A percentile compares a stretch with the other conserved stretches of the same genome.
Evolutionary conservation across 2,113 vertebrate species (phyloP).

Genomic region (Bolborhynchus lineola): DNA sequence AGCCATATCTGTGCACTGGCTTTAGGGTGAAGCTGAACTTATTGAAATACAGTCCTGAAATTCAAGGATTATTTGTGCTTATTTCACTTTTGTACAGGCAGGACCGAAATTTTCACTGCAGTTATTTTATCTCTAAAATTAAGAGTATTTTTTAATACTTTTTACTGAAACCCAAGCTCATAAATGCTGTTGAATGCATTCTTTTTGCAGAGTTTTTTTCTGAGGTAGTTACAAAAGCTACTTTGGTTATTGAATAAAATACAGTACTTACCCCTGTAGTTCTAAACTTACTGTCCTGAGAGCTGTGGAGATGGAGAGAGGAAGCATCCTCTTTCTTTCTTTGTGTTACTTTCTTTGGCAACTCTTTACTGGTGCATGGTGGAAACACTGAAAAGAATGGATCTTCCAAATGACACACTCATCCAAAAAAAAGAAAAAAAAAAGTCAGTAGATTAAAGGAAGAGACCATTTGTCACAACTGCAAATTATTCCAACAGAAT

Average conservation of each 20-base stretch:
- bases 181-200: not conserved
- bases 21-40: not conserved
- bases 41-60: not conserved
- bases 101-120: not conserved
- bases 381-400: not conserved
- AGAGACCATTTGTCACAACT: not conserved
- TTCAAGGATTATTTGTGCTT: not conserved
- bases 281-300: constrained; percentile 7
- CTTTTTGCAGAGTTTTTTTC: not conserved
- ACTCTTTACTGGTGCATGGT: not conserved
- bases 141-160: not conserved
- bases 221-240: not conserved
- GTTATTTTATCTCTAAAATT: not conserved
- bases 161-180: not conserved
- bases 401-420: not conserved
- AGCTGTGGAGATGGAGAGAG: constrained; percentile 3
- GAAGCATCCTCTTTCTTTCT: constrained; percentile 1
- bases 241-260: not conserved
- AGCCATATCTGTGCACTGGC: not conserved
- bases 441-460: not conserved
- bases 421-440: not conserved
- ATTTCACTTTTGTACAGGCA: not conserved
- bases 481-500: not conserved
- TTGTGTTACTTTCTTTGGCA: constrained; percentile 12
- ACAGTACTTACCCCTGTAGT: not conserved